Evolutionary conservation across 2,797 vertebrate genomes (phyloP).

Genomic region (Paedocypris micromegethes): DNA sequence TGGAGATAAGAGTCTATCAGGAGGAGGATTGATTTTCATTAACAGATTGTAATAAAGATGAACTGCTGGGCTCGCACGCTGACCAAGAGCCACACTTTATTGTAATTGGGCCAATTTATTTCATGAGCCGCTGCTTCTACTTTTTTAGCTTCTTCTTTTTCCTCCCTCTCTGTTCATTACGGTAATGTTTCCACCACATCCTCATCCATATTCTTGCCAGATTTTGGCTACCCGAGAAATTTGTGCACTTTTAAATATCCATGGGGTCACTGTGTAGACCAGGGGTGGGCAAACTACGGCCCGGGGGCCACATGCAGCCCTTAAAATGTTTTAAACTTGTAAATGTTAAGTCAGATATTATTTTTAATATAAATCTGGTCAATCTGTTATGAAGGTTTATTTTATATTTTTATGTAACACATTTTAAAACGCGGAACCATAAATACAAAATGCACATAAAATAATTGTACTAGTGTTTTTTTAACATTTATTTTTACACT

Average conservation of each 20-base stretch:
- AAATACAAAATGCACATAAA: no score
- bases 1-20: constrained; percentile 83
- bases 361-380: no score
- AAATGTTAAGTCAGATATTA: no score
- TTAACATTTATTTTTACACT: no score
- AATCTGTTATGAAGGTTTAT: no score
- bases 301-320: no score
- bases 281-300: background rate
- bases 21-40: constrained; percentile 84
- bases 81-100: constrained; percentile 82
- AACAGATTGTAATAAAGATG: constrained; percentile 85
- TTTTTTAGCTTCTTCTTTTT: constrained; percentile 52
- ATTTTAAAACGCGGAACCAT: no score
- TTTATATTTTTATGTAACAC: no score
- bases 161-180: constrained; percentile 38
- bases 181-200: constrained; percentile 23
- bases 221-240: constrained; percentile 17
- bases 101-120: constrained; percentile 84
- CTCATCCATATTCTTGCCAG: constrained; percentile 7
- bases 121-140: constrained; percentile 68
- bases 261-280: background rate
- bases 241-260: constrained; percentile 10
- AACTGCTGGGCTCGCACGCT: constrained; percentile 71
- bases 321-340: no score
- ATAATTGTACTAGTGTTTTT: no score